These are phyloP conservation scores for Cervus canadensis DNA, from an alignment of 2,113 vertebrate species.

Conservation along the genomic window DNA sequence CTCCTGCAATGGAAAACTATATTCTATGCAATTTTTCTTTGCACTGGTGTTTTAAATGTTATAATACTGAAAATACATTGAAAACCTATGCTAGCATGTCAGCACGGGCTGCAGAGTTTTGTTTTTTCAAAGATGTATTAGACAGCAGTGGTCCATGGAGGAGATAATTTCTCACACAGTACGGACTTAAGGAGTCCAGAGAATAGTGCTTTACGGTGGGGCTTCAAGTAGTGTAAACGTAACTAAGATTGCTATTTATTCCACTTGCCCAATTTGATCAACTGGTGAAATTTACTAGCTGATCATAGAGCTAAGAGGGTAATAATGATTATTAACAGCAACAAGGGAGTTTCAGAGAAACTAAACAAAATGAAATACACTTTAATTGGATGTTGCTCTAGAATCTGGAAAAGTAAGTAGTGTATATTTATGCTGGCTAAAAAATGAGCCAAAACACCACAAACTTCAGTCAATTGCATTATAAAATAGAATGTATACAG, in stretches of 20 bases:
- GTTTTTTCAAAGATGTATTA: neutral
- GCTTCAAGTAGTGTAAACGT: conserved; percentile 33
- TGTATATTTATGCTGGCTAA: conserved; percentile 58
- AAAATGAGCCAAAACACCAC: conserved; percentile 49
- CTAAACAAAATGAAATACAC: conserved; percentile 54
- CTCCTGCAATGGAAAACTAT: neutral
- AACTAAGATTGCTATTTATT: conserved; percentile 50
- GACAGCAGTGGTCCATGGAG: neutral
- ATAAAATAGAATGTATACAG: conserved; percentile 54
- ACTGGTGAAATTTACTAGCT: conserved; percentile 61
- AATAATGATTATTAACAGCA: conserved; percentile 61
- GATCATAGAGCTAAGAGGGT: conserved; percentile 16
- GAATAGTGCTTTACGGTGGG: conserved; percentile 18
- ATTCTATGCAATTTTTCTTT: neutral
- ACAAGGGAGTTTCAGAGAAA: conserved; percentile 32
- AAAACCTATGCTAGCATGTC: neutral
- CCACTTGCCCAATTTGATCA: conserved; percentile 45
- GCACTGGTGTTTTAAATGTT: neutral
- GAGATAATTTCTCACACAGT: conserved; percentile 34
- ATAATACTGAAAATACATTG: neutral
- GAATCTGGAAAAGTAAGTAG: conserved; percentile 41
- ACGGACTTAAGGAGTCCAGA: conserved; percentile 20
- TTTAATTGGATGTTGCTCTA: conserved; percentile 65
- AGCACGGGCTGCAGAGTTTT: neutral
- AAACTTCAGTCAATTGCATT: conserved; percentile 44